A percentile compares a stretch with the other conserved stretches of the same genome.
These are phyloP conservation scores for Nebria brevicollis DNA, from an alignment of 2,888 invertebrate species.

Conservation along the genomic window DNA sequence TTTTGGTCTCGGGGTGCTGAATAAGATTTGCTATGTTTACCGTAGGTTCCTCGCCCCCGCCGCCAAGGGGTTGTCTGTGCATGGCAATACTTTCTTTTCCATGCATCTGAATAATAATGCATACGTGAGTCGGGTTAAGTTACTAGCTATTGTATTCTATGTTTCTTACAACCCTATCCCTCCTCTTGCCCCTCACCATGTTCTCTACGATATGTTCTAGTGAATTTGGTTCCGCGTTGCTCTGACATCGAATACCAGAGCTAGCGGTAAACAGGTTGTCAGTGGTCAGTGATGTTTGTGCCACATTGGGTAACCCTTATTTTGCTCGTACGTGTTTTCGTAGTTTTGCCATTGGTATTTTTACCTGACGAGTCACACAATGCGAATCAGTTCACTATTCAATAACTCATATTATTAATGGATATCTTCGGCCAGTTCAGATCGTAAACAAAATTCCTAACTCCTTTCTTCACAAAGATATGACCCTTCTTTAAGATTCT, in stretches of 20 bases:
- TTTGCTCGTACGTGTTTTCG: constrained; percentile 26
- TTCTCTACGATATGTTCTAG: background rate
- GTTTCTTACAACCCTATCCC: background rate
- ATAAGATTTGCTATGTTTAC: constrained; percentile 43
- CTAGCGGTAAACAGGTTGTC: constrained; percentile 29
- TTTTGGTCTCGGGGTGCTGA: constrained; percentile 35
- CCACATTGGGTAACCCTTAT: constrained; percentile 42
- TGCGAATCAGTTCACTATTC: constrained; percentile 24
- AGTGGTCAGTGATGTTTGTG: constrained; percentile 38
- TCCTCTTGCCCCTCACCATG: background rate
- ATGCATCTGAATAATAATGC: constrained; percentile 12
- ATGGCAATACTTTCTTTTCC: constrained; percentile 17
- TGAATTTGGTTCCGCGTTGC: constrained; percentile 15
- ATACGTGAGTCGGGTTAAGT: constrained; percentile 17
- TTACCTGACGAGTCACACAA: constrained; percentile 28
- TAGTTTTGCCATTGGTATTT: constrained; percentile 22
- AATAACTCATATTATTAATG: constrained; percentile 8
- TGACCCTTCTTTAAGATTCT: background rate
- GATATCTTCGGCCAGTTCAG: background rate
- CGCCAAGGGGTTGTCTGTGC: constrained; percentile 22
- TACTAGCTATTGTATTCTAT: constrained; percentile 11
- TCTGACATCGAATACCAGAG: background rate
- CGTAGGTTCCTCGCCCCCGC: constrained; percentile 22
- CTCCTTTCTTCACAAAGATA: background rate
- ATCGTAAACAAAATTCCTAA: background rate